Percentiles rank a stretch among this genome's conserved stretches.
Conservation (phyloP, 2,888 invertebrate species). For the Mesorhabditis sp. region DNA sequence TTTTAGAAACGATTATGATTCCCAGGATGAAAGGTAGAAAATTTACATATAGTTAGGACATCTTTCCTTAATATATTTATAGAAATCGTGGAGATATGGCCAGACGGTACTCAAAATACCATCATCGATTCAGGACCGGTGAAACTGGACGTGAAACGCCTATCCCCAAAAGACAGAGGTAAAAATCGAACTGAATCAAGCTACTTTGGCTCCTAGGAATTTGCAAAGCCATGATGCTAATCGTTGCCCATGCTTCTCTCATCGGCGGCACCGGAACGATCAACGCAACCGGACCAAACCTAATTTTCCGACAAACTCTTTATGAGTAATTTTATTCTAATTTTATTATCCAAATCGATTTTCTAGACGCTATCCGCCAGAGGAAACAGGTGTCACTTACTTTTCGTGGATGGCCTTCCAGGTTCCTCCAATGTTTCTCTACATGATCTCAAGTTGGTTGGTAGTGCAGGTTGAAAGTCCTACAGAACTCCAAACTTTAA, state of each 20-base stretch:
- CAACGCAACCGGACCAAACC: constrained; percentile 42
- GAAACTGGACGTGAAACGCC: constrained; percentile 20
- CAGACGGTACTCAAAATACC: not conserved
- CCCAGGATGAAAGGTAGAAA: constrained; percentile 24
- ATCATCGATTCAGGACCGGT: not conserved
- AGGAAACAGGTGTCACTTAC: constrained; percentile 37
- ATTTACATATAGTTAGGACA: too few relatives aligned
- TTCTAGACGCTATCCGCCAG: constrained; percentile 31
- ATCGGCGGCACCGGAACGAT: constrained; percentile 49
- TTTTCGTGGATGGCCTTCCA: constrained; percentile 46
- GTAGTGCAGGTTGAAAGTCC: constrained; percentile 25
- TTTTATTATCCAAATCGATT: too few relatives aligned
- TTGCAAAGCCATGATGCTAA: constrained; percentile 41
- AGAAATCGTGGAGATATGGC: too few relatives aligned
- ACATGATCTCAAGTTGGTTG: constrained; percentile 44
- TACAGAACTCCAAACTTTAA: too few relatives aligned
- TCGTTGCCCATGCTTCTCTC: constrained; percentile 42
- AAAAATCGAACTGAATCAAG: not conserved
- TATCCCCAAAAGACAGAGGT: constrained; percentile 26
- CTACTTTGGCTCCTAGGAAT: constrained; percentile 19
- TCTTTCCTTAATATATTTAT: too few relatives aligned
- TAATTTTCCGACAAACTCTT: constrained; percentile 31
- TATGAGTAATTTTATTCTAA: constrained; percentile 19
- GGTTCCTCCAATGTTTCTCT: constrained; percentile 41
- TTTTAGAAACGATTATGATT: constrained; percentile 70